Evolutionary conservation across 2,888 invertebrate genomes (phyloP), one percentile per base, ranked within the genome.

Genomic region (Agrypnus murinus): DNA sequence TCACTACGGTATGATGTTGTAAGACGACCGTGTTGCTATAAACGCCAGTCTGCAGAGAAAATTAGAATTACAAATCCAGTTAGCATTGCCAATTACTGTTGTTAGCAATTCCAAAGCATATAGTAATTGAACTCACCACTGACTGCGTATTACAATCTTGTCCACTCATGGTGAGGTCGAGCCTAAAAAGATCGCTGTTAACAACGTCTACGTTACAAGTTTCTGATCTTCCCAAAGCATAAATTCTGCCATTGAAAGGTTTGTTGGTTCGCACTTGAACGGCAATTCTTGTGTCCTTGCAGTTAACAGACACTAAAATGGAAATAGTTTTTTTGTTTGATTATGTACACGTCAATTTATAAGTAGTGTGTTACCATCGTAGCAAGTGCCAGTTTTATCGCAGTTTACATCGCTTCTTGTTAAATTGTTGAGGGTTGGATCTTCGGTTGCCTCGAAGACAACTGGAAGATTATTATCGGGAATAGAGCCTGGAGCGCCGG

Each of bases 61-160:
- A 53, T 55, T 65, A 46, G 65, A 65, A 36, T 69, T 69, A 65
- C 48, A 66, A 53, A 64, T 58, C 38, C 9, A 34, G 34, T 57
- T 50, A 34, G 40, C 50, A 62, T 57, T 31, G 31, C 12, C 36
- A 60, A 66, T 50, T 55, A 45, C 40, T 48, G 31, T 60, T 58
- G 8, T 55, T 57, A 55, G 43, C 31, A 25, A 65, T 59, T 53
- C 77, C 36, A 65, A 19, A 12, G 15, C 46, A n/a, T 34, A 70
- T 67, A n/a, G n/a, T n/a, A 57, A 65, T 46, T 36, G 36, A n/a
- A 89, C 94, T 91, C 88, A 96, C 96, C 88, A 96, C 94, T 83
- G 96, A 95, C 86, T 97, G 97, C 14, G 97, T 97, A 84, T 97
- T 97, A 84, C 97, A 97, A 82, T 97, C 97, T 84, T 97, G 96